These are phyloP conservation scores for Ctenomys sociabilis DNA, from an alignment of 2,113 vertebrate genomes.

Conservation along the genomic window DNA sequence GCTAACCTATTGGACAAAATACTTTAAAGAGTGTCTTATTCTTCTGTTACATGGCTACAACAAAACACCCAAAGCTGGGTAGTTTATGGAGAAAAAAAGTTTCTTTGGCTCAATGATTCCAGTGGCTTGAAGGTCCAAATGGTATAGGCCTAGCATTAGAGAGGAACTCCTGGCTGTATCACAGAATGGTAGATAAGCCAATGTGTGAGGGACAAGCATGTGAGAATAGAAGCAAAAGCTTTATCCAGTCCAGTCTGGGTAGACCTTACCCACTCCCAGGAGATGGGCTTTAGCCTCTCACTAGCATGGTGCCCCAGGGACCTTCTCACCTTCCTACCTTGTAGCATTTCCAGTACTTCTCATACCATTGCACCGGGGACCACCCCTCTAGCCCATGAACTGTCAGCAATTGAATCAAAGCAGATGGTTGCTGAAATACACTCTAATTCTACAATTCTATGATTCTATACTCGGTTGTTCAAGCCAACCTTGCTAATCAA, in stretches of 20 bases:
- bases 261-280: neutral
- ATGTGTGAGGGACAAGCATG: fast-evolving
- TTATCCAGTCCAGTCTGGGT: neutral
- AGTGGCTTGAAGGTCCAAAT: neutral
- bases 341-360: neutral
- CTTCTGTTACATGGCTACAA: neutral
- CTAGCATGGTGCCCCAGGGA: neutral
- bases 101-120: neutral
- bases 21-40: neutral
- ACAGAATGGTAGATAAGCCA: neutral
- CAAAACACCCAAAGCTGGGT: neutral
- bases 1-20: neutral
- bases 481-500: neutral
- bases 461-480: neutral
- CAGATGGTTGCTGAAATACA: neutral
- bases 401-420: neutral
- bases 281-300: neutral
- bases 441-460: neutral
- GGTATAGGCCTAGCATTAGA: neutral
- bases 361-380: neutral
- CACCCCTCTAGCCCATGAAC: neutral
- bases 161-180: neutral
- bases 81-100: neutral
- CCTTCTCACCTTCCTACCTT: too few species aligned
- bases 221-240: neutral